These are phyloP conservation scores for Zalophus californianus DNA, from an alignment of 2,797 vertebrate genomes.

Conservation along the genomic window DNA sequence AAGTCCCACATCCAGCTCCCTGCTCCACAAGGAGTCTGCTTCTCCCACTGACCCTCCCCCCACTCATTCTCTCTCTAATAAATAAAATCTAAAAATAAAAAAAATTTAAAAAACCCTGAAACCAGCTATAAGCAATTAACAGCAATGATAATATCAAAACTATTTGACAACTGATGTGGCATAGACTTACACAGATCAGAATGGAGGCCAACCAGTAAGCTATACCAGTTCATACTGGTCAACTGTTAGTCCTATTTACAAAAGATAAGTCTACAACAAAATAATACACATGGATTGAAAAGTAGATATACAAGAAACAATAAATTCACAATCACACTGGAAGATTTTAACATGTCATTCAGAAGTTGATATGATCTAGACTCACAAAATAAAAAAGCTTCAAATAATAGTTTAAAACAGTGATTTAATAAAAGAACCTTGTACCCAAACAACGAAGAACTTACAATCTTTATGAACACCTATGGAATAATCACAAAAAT, in stretches of 20 bases:
- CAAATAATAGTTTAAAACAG: neutral
- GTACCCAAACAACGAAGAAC: neutral
- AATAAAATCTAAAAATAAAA: too few species aligned
- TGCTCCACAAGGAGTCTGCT: too few species aligned
- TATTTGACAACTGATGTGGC: neutral
- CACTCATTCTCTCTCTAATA: too few species aligned
- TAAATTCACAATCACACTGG: neutral
- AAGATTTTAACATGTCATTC: neutral
- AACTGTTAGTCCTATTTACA: neutral
- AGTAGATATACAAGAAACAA: neutral
- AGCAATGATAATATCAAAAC: neutral
- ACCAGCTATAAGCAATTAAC: neutral
- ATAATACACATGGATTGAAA: neutral
- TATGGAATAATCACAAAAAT: neutral
- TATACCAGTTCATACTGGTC: neutral
- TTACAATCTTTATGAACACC: neutral
- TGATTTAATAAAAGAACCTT: constrained; percentile 11
- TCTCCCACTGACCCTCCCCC: too few species aligned
- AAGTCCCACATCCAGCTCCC: too few species aligned
- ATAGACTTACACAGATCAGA: neutral
- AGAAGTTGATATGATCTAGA: neutral
- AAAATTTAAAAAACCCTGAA: neutral
- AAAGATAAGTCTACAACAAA: neutral
- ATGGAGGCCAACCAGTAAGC: neutral
- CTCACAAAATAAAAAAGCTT: neutral